These are phyloP conservation scores for Sapayoa aenigma DNA, from an alignment of 2,113 vertebrate genomes.

Conservation along the genomic window DNA sequence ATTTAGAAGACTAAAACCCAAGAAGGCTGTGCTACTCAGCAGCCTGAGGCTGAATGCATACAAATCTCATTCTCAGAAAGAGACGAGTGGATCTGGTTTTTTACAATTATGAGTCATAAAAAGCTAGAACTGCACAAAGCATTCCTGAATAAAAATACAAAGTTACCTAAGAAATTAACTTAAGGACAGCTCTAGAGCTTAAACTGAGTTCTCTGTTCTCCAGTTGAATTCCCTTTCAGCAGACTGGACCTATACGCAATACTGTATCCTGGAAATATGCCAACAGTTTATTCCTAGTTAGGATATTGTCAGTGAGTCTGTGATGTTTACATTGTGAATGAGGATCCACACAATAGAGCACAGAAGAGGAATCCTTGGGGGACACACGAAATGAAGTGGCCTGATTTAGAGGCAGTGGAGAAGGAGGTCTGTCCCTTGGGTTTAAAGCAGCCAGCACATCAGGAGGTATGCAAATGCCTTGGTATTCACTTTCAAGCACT, in stretches of 20 bases:
- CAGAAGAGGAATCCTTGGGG: neutral
- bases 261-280: neutral
- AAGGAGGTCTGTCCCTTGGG: neutral
- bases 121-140: neutral
- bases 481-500: conserved; percentile 1
- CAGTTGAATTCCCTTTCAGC: neutral
- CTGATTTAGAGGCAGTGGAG: neutral
- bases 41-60: neutral
- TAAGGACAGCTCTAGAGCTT: neutral
- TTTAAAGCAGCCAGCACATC: neutral
- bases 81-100: neutral
- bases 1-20: neutral
- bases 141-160: neutral
- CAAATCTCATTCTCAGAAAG: neutral
- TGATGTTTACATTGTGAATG: conserved; percentile 19
- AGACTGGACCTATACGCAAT: neutral
- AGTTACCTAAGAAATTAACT: neutral
- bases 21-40: neutral
- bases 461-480: conserved; percentile 18
- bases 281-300: neutral
- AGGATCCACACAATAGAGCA: neutral
- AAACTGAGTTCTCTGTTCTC: neutral
- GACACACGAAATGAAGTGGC: neutral
- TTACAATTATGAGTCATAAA: neutral
- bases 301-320: neutral